These are phyloP conservation scores for Serripes groenlandicus DNA, from an alignment of 2,888 invertebrate species.

Conservation along the genomic window DNA sequence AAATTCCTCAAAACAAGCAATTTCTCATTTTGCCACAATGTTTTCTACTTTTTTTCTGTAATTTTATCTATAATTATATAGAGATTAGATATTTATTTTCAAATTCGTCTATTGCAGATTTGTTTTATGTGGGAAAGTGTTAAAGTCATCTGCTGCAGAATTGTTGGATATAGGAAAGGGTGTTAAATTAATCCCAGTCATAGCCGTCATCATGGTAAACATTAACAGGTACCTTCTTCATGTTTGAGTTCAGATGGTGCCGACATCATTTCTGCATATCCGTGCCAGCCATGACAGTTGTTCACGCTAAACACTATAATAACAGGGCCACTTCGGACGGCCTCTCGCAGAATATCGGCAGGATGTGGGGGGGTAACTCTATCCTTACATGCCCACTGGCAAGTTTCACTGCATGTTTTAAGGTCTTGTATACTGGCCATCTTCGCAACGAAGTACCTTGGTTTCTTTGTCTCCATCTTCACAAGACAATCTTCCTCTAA, in stretches of 20 bases:
- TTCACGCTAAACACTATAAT: constrained; percentile 81
- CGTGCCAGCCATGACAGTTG: constrained; percentile 84
- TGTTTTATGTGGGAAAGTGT: no score
- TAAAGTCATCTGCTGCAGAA: no score
- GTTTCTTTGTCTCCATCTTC: background rate
- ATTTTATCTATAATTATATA: no score
- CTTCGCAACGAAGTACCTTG: constrained; percentile 75
- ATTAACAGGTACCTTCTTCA: no score
- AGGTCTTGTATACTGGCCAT: constrained; percentile 73
- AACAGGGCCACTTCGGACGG: constrained; percentile 69
- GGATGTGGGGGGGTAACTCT: constrained; percentile 74
- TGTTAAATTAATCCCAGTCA: no score
- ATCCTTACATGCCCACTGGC: constrained; percentile 79
- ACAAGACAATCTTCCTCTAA: background rate
- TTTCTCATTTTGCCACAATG: no score
- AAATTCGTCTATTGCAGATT: no score
- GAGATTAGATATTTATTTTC: no score
- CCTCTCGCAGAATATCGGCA: constrained; percentile 67
- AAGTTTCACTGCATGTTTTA: constrained; percentile 65
- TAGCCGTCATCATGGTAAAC: no score
- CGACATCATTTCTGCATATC: constrained; percentile 76
- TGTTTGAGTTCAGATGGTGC: constrained; percentile 51
- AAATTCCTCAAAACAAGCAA: no score
- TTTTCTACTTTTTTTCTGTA: no score
- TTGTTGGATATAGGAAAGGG: no score